These are phyloP conservation scores for Dendronephthya gigantea DNA, from an alignment of 64 coral and sea anemone species.

Conservation along the genomic window DNA sequence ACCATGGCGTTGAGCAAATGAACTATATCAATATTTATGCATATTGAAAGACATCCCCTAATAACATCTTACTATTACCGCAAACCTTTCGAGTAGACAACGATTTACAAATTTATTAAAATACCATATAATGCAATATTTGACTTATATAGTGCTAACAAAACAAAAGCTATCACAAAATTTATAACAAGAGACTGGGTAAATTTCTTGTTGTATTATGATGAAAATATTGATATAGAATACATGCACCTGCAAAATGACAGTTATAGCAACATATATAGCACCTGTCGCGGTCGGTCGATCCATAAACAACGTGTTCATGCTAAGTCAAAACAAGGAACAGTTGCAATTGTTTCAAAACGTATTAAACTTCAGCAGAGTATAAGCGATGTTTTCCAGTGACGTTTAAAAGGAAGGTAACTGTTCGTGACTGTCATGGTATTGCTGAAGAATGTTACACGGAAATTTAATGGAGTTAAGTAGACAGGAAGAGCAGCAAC, in stretches of 20 bases:
- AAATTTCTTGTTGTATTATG: background rate
- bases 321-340: background rate
- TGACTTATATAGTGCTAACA: no score
- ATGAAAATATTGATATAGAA: background rate
- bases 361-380: background rate
- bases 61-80: no score
- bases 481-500: no score
- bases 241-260: background rate
- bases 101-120: no score
- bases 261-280: background rate
- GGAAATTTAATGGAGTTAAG: background rate
- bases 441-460: background rate
- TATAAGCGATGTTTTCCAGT: background rate
- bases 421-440: background rate
- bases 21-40: no score
- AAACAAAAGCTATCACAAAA: no score
- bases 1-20: no score
- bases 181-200: no score
- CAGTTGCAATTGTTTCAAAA: background rate
- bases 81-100: no score
- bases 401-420: background rate
- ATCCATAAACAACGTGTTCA: background rate
- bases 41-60: no score
- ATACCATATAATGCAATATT: no score
- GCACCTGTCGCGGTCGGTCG: background rate